Conservation (phyloP, 2,113 vertebrate genomes). For the Cromileptes altivelis region DNA sequence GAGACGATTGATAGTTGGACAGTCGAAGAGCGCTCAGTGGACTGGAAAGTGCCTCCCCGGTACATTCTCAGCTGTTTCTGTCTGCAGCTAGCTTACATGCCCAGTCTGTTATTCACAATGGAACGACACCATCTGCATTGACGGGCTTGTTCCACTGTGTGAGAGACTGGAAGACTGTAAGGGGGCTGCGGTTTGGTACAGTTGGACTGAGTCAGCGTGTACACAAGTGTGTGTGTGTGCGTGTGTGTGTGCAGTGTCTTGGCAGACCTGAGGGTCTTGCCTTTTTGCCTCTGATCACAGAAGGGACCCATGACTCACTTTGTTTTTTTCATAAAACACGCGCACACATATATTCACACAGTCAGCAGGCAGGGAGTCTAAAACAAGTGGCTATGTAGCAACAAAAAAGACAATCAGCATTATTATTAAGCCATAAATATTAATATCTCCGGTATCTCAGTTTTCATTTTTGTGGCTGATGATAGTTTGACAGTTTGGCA, state of each 20-base stretch:
- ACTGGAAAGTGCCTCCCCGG: slow-evolving; percentile 44
- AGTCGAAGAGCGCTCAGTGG: slow-evolving; percentile 17
- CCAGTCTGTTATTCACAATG: slow-evolving; percentile 69
- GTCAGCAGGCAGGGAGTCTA: slow-evolving; percentile 3
- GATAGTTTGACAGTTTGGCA: slow-evolving; percentile 29
- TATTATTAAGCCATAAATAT: slow-evolving; percentile 39
- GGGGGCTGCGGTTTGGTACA: slow-evolving; percentile 69
- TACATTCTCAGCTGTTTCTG: slow-evolving; percentile 76
- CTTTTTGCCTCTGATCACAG: slow-evolving; percentile 45
- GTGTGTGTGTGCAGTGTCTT: slow-evolving; percentile 14
- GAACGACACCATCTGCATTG: slow-evolving; percentile 68
- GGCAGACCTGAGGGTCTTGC: slow-evolving; percentile 24
- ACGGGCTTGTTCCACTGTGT: slow-evolving; percentile 76
- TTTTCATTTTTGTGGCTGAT: slow-evolving; percentile 30
- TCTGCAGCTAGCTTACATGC: slow-evolving; percentile 50
- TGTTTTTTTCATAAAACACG: slow-evolving; percentile 4
- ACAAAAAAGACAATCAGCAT: neutral
- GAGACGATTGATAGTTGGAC: slow-evolving; percentile 41
- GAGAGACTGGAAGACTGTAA: slow-evolving; percentile 52
- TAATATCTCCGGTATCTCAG: slow-evolving; percentile 14
- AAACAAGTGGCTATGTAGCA: neutral
- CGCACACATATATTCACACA: neutral
- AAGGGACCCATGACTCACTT: slow-evolving; percentile 58
- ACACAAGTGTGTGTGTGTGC: slow-evolving; percentile 6
- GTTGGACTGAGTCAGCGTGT: slow-evolving; percentile 50